Evolutionary conservation across 2,113 vertebrate genomes (phyloP), one percentile per base, ranked within the genome.

Genomic region (Leptobrachium leishanense): DNA sequence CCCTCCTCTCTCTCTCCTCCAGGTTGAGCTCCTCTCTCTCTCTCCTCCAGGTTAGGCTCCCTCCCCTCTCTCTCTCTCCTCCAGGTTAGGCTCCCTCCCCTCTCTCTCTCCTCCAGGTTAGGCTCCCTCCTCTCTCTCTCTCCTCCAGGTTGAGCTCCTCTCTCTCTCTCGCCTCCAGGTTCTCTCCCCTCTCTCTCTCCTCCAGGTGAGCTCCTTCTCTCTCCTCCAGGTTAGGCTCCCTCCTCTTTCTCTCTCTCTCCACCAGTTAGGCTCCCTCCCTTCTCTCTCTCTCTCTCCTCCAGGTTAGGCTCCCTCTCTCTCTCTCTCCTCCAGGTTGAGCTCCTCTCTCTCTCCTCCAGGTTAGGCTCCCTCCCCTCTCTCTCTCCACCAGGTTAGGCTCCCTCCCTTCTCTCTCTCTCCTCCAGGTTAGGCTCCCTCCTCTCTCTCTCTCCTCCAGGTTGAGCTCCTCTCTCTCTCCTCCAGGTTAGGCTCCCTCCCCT

Each of bases 261-360:
- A 66, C n/a, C n/a, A 31, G 67, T 70, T 67, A 74, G 53, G 59
- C 74, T 67, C 20, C 75, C 20, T 31, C 20, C 20, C 20, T 1
- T 31, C 20, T 31, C 20, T 1, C 20, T 31, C 57, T 71, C 67
- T 68, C 59, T 70, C 75, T 43, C 50, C 12, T 2, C 43, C 44
- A 90, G 88, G 90, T 90, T 92, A 90, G 87, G 75, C 20, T 31
- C 73, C 74, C 20, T 31, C 20, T n/a, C 80, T 79, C 20, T 31
- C 20, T 31, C 20, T 31, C 20, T 31, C 20, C 20, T 31, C 20
- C 20, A 31, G 20, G 20, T 31, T 31, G 1, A 1, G 20, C 20
- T 31, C 20, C 20, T n/a, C 20, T 31, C 20, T 31, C 20, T 31
- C 20, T 31, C 20, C 20, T 31, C 20, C 20, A 31, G 20, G 20